Evolutionary conservation across 2,113 vertebrate species (phyloP).

Genomic region (Oenanthe melanoleuca): DNA sequence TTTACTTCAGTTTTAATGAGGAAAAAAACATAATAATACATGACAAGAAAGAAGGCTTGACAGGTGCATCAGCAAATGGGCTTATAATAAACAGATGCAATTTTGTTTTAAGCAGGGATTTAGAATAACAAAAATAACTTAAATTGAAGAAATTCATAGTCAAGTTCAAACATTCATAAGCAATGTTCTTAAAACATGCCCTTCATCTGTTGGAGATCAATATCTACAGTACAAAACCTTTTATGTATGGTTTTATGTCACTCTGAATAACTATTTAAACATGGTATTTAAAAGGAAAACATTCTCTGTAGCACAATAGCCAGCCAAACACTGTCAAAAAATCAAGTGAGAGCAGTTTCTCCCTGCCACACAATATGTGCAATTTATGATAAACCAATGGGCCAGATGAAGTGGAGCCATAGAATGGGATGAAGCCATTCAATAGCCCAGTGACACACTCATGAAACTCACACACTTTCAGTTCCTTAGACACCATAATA

Average conservation of each 20-base stretch:
- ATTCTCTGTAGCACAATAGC: neutral
- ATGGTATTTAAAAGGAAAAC: neutral
- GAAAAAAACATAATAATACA: neutral
- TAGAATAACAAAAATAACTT: neutral
- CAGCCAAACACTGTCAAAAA: neutral
- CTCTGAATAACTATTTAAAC: neutral
- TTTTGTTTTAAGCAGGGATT: neutral
- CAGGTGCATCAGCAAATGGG: neutral
- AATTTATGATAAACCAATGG: neutral
- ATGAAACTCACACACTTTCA: neutral
- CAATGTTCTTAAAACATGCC: neutral
- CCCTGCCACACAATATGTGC: neutral
- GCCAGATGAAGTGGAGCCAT: neutral
- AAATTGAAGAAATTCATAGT: neutral
- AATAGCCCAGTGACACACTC: neutral
- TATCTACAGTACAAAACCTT: neutral
- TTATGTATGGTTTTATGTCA: neutral
- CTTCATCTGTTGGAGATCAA: neutral
- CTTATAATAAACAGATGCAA: neutral
- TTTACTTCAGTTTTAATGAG: constrained; percentile 12
- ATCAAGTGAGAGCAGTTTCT: neutral
- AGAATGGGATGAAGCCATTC: neutral
- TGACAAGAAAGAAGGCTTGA: neutral
- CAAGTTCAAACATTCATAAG: neutral
- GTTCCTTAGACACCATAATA: neutral